Evolutionary conservation across 2,797 vertebrate species (phyloP).

Genomic region (Rhincodon typus): DNA sequence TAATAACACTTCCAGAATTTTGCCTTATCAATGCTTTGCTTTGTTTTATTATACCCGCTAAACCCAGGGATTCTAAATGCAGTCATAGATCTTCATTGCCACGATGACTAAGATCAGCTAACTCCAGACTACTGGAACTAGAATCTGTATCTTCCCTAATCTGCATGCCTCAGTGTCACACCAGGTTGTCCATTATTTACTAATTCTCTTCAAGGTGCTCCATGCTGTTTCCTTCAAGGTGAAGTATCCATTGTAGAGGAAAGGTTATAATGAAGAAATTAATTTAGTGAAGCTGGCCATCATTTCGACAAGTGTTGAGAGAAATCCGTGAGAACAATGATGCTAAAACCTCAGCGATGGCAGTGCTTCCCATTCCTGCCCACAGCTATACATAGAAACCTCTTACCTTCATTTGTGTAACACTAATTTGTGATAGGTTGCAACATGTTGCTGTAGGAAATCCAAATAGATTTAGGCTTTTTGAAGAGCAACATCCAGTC

Average conservation of each 20-base stretch:
- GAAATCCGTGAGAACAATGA: background rate
- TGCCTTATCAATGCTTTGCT: background rate
- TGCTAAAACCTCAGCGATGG: background rate
- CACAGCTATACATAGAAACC: background rate
- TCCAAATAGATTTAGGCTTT: conserved; percentile 21
- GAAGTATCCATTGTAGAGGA: background rate
- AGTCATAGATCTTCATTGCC: background rate
- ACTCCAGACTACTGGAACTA: background rate
- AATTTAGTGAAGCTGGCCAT: background rate
- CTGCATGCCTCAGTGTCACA: background rate
- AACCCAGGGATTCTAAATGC: background rate
- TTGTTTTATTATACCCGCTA: background rate
- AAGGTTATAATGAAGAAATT: background rate
- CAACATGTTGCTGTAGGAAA: conserved; percentile 27
- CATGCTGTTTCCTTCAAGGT: background rate
- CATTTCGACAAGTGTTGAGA: background rate
- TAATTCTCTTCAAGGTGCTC: background rate
- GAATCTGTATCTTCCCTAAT: background rate
- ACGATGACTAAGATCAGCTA: background rate
- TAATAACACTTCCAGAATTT: background rate
- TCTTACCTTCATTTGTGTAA: background rate
- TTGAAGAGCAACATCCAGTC: conserved; percentile 22
- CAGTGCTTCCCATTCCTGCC: background rate
- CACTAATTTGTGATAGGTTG: conserved; percentile 31
- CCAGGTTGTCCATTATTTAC: background rate